Evolutionary conservation across 2,797 vertebrate genomes (phyloP), one percentile per base, ranked within the genome.

Genomic region (Sciaenops ocellatus): DNA sequence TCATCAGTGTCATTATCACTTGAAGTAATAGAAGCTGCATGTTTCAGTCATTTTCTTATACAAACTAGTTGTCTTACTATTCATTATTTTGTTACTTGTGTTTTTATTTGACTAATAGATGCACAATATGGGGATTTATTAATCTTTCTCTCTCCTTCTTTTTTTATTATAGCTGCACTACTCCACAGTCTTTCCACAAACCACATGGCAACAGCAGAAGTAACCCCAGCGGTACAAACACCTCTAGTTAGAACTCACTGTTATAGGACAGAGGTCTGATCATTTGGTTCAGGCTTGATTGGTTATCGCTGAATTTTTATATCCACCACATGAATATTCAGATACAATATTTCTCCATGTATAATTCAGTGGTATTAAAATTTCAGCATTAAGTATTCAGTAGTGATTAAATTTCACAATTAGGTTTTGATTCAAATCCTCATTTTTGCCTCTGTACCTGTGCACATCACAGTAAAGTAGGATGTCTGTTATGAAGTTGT

Each of bases 401-500:
- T 24, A 57, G 6, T 60, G 48, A 54, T 60, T 24, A 57, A 66
- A 68, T 34, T 50, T 56, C 44, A 64, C 12, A 51, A 16, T 54
- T 3, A 51, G 24, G 20, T 62, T 30, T 48, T 76, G n/a, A 72
- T 44, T 38, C 6, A 51, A 17, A 38, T 73, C 9, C 1, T 63
- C 6, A 1, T 52, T 44, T 78, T 64, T 72, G 20, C 57, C 42
- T 61, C 56, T 6, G 16, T 64, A 1, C 48, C 52, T 61, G 34
- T 80, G 59, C 0, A 73, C 61, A 26, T 73, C 70, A 68, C 64
- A 72, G 54, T 56, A 62, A 75, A 46, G 54, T 57, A 81, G 38
- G 47, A 41, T 65, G 69, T 63, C 47, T 79, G 62, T 38, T 54
- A 80, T 62, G 73, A 85, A 41, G 63, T 24, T 16, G n/a, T 60